A percentile compares a stretch with the other conserved stretches of the same genome.
Evolutionary conservation across 2,888 invertebrate species (phyloP).

Genomic region (Torymus aiolomorphi): DNA sequence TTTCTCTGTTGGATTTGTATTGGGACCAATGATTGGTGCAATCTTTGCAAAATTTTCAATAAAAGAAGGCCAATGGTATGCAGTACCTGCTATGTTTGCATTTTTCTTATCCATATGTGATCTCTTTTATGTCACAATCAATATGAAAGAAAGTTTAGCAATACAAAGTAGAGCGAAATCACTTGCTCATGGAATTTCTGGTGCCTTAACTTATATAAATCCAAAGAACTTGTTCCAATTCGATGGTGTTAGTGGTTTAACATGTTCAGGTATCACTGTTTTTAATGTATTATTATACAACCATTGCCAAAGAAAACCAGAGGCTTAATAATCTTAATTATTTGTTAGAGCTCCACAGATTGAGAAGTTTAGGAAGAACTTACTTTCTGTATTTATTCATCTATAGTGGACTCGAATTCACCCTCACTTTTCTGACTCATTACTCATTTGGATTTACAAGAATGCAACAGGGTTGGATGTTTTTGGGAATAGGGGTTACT

Average conservation of each 20-base stretch:
- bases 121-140: constrained; percentile 83
- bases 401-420: constrained; percentile 98
- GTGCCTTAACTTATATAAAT: constrained; percentile 82
- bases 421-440: constrained; percentile 96
- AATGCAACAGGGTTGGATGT: constrained; percentile 99
- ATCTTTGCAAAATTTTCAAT: constrained; percentile 82
- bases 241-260: constrained; percentile 76
- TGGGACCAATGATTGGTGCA: constrained; percentile 97
- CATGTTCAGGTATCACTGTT: constrained; percentile 69
- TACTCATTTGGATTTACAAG: constrained; percentile 92
- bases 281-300: constrained; percentile 64
- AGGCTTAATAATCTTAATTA: constrained; percentile 56
- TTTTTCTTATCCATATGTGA: constrained; percentile 85
- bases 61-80: constrained; percentile 84
- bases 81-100: constrained; percentile 88
- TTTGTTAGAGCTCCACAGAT: constrained; percentile 80
- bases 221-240: constrained; percentile 79
- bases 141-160: constrained; percentile 88
- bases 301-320: constrained; percentile 22
- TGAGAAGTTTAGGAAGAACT: constrained; percentile 84
- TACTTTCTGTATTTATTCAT: constrained; percentile 95
- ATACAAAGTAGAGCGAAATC: constrained; percentile 83
- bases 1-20: constrained; percentile 97
- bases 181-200: constrained; percentile 81
- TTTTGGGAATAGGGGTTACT: constrained; percentile 91